Percentiles rank a stretch among this genome's conserved stretches.
phyloP scores from a whole-genome alignment of 2,113 vertebrate species.

The Periophthalmus modestus region DNA sequence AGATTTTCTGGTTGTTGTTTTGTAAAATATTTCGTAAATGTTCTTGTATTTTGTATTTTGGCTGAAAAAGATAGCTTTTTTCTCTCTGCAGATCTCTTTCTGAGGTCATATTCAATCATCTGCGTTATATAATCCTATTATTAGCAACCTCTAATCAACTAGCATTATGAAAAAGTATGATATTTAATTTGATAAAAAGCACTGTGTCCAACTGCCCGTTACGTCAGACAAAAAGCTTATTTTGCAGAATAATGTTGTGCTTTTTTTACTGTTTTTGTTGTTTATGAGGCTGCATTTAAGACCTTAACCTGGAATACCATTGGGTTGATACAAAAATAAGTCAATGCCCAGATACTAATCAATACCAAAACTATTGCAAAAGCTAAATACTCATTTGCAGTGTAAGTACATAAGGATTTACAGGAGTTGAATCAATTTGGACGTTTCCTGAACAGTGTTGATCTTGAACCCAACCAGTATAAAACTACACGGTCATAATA shows the following conservation, averaged over 20 bases:
- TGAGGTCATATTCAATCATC: not conserved
- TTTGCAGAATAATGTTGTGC: too few relatives aligned
- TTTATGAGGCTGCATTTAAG: not conserved
- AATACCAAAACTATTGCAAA: not conserved
- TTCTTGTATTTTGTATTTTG: conserved; percentile 7
- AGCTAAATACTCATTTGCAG: not conserved
- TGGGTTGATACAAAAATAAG: too few relatives aligned
- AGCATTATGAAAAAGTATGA: not conserved
- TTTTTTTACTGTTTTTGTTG: not conserved
- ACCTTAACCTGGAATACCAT: too few relatives aligned
- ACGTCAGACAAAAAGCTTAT: too few relatives aligned
- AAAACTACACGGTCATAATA: not conserved
- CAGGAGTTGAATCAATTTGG: too few relatives aligned
- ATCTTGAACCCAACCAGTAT: too few relatives aligned
- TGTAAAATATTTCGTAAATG: not conserved
- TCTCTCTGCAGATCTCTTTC: not conserved
- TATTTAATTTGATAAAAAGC: too few relatives aligned
- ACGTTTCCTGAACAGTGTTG: too few relatives aligned
- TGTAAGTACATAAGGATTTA: not conserved
- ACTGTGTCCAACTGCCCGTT: too few relatives aligned
- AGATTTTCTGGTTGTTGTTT: conserved; percentile 17
- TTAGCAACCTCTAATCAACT: not conserved
- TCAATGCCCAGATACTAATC: not conserved
- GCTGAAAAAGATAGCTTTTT: not conserved
- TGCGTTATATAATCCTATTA: not conserved